Base-by-base conservation (phyloP, 2,797 vertebrate species). In the Phoebastria nigripes region DNA sequence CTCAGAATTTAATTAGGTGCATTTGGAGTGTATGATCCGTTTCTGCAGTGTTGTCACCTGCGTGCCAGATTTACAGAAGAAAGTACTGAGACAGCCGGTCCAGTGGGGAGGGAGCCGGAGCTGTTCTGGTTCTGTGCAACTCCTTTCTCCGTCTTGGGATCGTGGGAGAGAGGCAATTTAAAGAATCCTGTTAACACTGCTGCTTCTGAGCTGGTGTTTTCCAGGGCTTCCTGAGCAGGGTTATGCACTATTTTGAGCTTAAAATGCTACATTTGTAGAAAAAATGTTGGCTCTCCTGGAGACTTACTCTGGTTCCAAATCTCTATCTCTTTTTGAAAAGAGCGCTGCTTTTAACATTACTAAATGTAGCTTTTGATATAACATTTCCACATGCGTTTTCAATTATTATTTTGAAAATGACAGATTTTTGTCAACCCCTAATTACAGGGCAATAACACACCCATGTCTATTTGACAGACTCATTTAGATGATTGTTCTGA, bases 331-430 rank as follows among this genome's bases (percentile, higher is more conserved):
- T 90, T 96, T 87, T 91, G 26, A 92, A 95, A 90, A 93, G 56
- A 97, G 76, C 5, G 3, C 61, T 96, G 92, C 78, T 96, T 94
- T 96, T 93, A 79, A 74, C 67, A 69, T 93, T 93, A 84, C 69
- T 89, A 89, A 95, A 89, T 93, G 84, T 96, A 86, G 42, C 54
- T 96, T 95, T 95, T 84, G 82, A 73, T 85, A 26, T 87, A 94
- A 70, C 18, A 52, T 89, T 94, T 87, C 96, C 82, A 81, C 89
- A 95, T 83, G 63, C 11, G 2, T 96, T 97, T 97, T 97, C 95
- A 97, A 96, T 98, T 96, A 97, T 97, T 97, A 97, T 94, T 97
- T 97, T 96, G 90, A 96, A 98, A 97, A 97, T 96, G 96, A 96
- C 91, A 95, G 93, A 96, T 97, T 97, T 97, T 97, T 97, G 94